These are phyloP conservation scores for Rhynchotus rufescens DNA, from an alignment of 2,797 vertebrate species.

Conservation along the genomic window DNA sequence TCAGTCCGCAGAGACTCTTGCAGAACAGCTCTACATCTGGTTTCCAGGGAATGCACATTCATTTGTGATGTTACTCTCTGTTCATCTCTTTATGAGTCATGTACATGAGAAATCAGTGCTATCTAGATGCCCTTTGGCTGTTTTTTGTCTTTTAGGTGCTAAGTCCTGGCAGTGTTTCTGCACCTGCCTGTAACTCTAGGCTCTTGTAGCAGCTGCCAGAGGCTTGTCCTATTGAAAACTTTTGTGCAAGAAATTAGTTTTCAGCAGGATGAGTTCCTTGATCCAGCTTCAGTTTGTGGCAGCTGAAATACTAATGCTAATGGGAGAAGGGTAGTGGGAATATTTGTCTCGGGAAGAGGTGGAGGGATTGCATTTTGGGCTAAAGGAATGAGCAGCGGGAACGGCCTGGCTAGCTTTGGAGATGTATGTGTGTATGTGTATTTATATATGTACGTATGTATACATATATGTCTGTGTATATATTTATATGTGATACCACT, in stretches of 20 bases:
- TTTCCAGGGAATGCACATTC: neutral
- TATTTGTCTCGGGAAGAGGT: neutral
- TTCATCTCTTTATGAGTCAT: neutral
- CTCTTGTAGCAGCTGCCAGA: constrained; percentile 29
- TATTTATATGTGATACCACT: neutral
- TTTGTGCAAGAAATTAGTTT: neutral
- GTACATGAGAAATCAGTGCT: neutral
- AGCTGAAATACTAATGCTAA: neutral
- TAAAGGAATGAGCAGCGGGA: neutral
- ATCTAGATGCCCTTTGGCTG: constrained; percentile 28
- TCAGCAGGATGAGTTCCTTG: neutral
- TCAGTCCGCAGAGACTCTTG: neutral
- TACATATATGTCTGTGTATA: neutral
- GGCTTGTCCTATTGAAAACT: neutral
- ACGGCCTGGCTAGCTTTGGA: neutral
- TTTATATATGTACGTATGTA: neutral
- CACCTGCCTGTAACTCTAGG: constrained; percentile 47
- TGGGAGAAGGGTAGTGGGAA: neutral
- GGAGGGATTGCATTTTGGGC: neutral
- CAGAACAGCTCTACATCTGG: neutral
- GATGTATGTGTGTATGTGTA: neutral
- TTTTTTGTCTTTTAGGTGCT: neutral
- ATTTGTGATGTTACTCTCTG: neutral
- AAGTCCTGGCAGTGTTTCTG: constrained; percentile 13
- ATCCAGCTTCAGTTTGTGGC: neutral